Evolutionary conservation across 2,113 vertebrate genomes (phyloP).

Genomic region (Antechinus flavipes): DNA sequence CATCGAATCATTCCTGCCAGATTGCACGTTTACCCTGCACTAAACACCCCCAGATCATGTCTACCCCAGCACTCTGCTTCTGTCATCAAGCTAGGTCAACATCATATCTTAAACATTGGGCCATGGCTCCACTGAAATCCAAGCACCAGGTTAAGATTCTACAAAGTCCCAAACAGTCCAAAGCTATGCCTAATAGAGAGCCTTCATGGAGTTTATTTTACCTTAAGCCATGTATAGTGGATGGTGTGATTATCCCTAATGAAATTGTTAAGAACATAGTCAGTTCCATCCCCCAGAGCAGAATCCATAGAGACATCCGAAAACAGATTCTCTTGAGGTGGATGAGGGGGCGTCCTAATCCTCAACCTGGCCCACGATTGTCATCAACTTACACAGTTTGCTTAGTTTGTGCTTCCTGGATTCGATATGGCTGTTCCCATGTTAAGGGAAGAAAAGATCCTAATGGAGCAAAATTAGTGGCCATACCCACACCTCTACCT

Average conservation of each 20-base stretch:
- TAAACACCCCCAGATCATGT: background rate
- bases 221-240: slow-evolving; percentile 61
- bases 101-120: slow-evolving; percentile 1
- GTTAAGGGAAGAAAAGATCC: slow-evolving; percentile 70
- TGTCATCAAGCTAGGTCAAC: background rate
- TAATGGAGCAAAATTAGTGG: slow-evolving; percentile 59
- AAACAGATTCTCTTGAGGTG: slow-evolving; percentile 77
- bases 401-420: slow-evolving; percentile 70
- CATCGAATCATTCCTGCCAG: background rate
- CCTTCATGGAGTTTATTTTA: slow-evolving; percentile 58
- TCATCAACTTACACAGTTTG: slow-evolving; percentile 69
- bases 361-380: slow-evolving; percentile 72
- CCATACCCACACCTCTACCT: slow-evolving; percentile 61
- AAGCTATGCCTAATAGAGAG: slow-evolving; percentile 43
- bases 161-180: background rate
- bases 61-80: background rate
- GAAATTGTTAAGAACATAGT: slow-evolving; percentile 70
- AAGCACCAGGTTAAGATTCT: slow-evolving; percentile 40
- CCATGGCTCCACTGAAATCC: background rate
- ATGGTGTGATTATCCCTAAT: slow-evolving; percentile 66
- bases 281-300: slow-evolving; percentile 69
- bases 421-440: slow-evolving; percentile 68
- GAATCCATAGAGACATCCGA: slow-evolving; percentile 73
- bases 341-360: slow-evolving; percentile 78
- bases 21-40: background rate